These are phyloP conservation scores for Macrobrachium nipponense DNA, from an alignment of 1,140 invertebrate genomes.

Conservation along the genomic window DNA sequence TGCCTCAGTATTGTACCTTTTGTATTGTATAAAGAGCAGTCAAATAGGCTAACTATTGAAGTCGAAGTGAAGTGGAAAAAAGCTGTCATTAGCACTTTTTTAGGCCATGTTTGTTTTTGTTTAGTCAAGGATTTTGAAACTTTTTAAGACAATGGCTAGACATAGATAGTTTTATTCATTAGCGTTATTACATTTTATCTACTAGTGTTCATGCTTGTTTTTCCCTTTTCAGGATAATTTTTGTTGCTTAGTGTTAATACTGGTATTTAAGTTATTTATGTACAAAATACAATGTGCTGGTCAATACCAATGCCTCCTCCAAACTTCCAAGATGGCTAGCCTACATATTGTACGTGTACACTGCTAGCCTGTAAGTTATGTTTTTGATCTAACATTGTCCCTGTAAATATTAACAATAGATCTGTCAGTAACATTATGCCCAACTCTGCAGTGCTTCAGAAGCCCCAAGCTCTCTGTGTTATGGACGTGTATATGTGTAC, in stretches of 20 bases:
- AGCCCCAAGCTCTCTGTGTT: slow-evolving; percentile 52
- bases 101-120: slow-evolving; percentile 31
- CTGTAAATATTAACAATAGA: slow-evolving; percentile 49
- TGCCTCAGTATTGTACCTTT: slow-evolving; percentile 28
- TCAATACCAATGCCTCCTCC: slow-evolving; percentile 56
- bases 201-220: slow-evolving; percentile 49
- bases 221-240: slow-evolving; percentile 44
- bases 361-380: slow-evolving; percentile 42
- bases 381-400: slow-evolving; percentile 50
- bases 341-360: slow-evolving; percentile 54
- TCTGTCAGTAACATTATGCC: slow-evolving; percentile 49
- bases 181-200: neutral
- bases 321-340: slow-evolving; percentile 51
- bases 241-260: slow-evolving; percentile 59
- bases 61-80: slow-evolving; percentile 19
- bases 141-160: neutral
- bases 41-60: slow-evolving; percentile 30
- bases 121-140: neutral
- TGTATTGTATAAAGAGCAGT: slow-evolving; percentile 28
- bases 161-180: neutral
- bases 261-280: slow-evolving; percentile 62
- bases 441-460: slow-evolving; percentile 47
- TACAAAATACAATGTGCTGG: slow-evolving; percentile 57
- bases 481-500: slow-evolving; percentile 52
- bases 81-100: slow-evolving; percentile 28